phyloP scores from a whole-genome alignment of 1,140 invertebrate genomes.

The Macrobrachium nipponense region DNA sequence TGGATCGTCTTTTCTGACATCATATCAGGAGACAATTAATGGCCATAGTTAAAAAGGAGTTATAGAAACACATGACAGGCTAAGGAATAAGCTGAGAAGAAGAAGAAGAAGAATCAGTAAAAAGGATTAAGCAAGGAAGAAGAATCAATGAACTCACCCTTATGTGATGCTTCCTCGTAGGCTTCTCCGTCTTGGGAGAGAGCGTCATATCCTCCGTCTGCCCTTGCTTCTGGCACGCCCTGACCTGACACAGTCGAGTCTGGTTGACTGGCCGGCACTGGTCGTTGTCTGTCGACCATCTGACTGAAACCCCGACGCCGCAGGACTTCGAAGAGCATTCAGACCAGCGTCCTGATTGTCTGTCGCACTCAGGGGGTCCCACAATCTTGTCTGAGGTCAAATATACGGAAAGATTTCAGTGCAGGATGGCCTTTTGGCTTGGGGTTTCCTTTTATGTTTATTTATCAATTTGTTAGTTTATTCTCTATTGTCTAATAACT shows the following conservation, averaged over 20 bases:
- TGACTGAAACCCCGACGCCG: constrained; percentile 25
- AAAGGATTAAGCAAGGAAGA: no score
- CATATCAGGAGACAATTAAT: no score
- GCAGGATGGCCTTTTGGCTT: background rate
- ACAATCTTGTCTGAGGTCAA: constrained; percentile 8
- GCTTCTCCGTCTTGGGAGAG: background rate
- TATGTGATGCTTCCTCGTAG: constrained; percentile 3
- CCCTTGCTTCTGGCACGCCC: constrained; percentile 21
- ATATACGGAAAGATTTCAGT: no score
- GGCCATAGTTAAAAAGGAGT: no score
- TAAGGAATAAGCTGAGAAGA: no score
- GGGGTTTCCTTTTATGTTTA: background rate
- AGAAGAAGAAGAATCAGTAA: no score
- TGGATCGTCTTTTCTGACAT: no score
- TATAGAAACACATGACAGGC: no score
- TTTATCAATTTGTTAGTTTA: no score
- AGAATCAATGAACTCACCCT: background rate
- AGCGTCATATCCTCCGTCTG: background rate
- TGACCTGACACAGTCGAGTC: constrained; percentile 37
- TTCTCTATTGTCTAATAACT: no score
- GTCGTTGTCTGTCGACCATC: constrained; percentile 32
- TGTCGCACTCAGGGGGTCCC: background rate
- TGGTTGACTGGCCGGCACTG: constrained; percentile 23
- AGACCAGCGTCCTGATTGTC: constrained; percentile 18
- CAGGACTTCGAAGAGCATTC: constrained; percentile 8